These are phyloP conservation scores for Steatocranus sp. DNA, from an alignment of 2,797 vertebrate species.

Conservation along the genomic window DNA sequence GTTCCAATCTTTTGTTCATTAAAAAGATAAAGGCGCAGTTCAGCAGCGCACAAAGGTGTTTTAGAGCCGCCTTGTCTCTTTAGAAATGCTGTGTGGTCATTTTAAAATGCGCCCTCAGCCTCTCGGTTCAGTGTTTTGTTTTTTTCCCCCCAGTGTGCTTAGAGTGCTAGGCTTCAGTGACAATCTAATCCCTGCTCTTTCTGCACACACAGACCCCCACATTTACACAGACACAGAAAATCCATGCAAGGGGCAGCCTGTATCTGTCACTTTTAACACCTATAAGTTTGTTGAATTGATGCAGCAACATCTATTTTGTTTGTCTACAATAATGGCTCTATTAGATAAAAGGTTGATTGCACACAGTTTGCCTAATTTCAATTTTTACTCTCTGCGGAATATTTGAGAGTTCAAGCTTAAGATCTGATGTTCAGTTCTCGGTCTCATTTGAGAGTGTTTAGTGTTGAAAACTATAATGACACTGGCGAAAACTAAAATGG, in stretches of 20 bases:
- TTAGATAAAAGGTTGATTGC: background rate
- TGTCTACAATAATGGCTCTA: background rate
- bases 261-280: background rate
- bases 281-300: background rate
- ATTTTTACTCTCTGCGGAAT: background rate
- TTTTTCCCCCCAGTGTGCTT: background rate
- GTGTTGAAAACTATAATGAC: background rate
- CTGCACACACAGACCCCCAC: background rate
- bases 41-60: constrained; percentile 36
- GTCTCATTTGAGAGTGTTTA: background rate
- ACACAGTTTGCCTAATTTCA: background rate
- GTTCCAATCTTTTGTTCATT: constrained; percentile 26
- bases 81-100: constrained; percentile 67
- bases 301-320: background rate
- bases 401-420: background rate
- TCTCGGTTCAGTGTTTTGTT: constrained; percentile 19
- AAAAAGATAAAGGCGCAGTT: constrained; percentile 31
- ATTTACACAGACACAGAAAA: background rate
- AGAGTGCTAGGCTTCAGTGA: constrained; percentile 19
- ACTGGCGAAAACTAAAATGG: background rate
- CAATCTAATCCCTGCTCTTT: constrained; percentile 42
- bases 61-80: constrained; percentile 40
- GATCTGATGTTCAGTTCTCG: background rate
- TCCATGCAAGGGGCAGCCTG: background rate
- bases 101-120: constrained; percentile 70